Evolutionary conservation across 2,113 vertebrate genomes (phyloP).

Genomic region (Grallaria varia): DNA sequence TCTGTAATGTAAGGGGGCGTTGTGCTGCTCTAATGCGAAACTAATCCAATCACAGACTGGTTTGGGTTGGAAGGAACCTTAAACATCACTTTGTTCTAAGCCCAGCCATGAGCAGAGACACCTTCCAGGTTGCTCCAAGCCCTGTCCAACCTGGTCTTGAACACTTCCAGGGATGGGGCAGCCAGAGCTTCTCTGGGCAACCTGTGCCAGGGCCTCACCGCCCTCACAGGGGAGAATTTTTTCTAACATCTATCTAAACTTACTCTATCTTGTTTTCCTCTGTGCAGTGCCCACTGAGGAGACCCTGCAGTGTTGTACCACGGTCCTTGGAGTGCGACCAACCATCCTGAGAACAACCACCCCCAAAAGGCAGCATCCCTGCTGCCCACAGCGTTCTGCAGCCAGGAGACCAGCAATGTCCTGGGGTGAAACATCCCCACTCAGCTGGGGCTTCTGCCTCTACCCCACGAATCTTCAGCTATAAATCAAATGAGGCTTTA

Average conservation of each 20-base stretch:
- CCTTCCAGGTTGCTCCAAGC: not conserved
- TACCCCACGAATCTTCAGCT: not conserved
- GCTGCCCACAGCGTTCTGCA: not conserved
- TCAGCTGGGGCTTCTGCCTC: not conserved
- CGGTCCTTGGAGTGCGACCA: not conserved
- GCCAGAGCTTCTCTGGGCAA: not conserved
- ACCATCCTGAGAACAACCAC: not conserved
- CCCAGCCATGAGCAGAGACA: not conserved
- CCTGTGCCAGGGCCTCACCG: not conserved
- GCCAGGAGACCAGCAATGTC: not conserved
- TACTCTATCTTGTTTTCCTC: not conserved
- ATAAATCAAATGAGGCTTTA: not conserved
- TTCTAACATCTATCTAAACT: not conserved
- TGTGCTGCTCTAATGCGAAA: not conserved
- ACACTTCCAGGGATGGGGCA: not conserved
- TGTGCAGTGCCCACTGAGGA: not conserved
- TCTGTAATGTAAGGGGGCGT: not conserved
- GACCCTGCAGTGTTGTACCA: not conserved
- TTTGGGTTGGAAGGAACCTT: not conserved
- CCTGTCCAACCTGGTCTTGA: not conserved
- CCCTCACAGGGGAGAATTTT: not conserved
- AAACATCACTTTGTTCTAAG: not conserved
- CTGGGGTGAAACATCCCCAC: not conserved
- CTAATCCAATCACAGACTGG: not conserved
- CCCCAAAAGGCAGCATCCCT: not conserved